phyloP scores from a whole-genome alignment of 2,888 invertebrate species.

The Nephrotoma appendiculata region DNA sequence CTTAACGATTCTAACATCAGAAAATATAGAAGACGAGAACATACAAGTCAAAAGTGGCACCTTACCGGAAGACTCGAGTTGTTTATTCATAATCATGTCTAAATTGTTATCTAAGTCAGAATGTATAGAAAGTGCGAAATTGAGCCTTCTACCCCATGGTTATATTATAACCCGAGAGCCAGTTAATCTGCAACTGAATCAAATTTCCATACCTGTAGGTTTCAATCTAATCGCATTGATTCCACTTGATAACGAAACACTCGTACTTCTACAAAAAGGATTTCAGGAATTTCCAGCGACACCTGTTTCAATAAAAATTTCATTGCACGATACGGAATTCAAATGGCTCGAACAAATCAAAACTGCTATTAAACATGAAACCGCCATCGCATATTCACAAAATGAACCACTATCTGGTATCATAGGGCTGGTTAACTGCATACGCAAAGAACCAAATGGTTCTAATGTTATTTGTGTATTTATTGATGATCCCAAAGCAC shows the following conservation, averaged over 20 bases:
- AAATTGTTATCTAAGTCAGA: constrained; percentile 18
- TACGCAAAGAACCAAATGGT: constrained; percentile 66
- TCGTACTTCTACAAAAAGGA: constrained; percentile 24
- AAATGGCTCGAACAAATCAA: constrained; percentile 22
- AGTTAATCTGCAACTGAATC: constrained; percentile 33
- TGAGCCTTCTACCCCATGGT: constrained; percentile 40
- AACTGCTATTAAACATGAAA: constrained; percentile 12
- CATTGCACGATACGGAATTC: constrained; percentile 20
- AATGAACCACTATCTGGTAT: constrained; percentile 61
- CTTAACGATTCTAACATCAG: constrained; percentile 39
- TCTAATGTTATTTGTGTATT: constrained; percentile 45
- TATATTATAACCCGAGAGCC: constrained; percentile 46
- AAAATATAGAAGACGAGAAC: too few species aligned
- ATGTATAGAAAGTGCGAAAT: constrained; percentile 33
- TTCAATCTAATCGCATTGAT: constrained; percentile 21
- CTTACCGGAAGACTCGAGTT: constrained; percentile 27
- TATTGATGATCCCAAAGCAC: constrained; percentile 46
- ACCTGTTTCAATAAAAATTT: constrained; percentile 18
- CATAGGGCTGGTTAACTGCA: constrained; percentile 73
- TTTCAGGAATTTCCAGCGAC: constrained; percentile 16
- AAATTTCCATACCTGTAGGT: constrained; percentile 17
- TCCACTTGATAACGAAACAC: constrained; percentile 21
- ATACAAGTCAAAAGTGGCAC: constrained; percentile 48
- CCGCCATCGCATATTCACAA: constrained; percentile 41
- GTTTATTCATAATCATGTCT: constrained; percentile 23